A percentile compares a stretch with the other conserved stretches of the same genome.
Conservation (phyloP, 2,113 vertebrate species). For the Dipodomys ordii region DNA sequence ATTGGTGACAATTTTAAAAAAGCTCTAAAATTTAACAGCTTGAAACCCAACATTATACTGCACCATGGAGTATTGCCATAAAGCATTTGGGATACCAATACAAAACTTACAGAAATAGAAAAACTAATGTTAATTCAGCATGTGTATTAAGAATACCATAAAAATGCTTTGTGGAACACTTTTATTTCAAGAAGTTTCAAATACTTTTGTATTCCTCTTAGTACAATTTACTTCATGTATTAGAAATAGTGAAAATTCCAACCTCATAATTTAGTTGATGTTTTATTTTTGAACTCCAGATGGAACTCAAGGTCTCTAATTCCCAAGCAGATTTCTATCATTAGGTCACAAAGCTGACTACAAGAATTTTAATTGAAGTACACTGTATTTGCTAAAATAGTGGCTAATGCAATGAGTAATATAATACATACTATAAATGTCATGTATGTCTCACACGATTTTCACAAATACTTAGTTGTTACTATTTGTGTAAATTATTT, state of each 20-base stretch:
- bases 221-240: not conserved
- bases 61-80: not conserved
- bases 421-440: not conserved
- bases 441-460: not conserved
- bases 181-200: not conserved
- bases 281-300: not conserved
- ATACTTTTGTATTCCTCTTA: not conserved
- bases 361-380: not conserved
- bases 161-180: not conserved
- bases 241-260: not conserved
- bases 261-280: not conserved
- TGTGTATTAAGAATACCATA: not conserved
- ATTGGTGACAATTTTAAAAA: conserved; percentile 13
- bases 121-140: not conserved
- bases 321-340: not conserved
- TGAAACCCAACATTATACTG: not conserved
- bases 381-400: not conserved
- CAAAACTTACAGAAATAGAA: not conserved
- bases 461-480: not conserved
- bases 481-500: not conserved
- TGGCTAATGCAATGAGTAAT: not conserved
- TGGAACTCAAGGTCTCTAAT: not conserved
- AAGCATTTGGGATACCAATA: not conserved
- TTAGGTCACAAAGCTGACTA: not conserved
- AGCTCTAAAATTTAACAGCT: conserved; percentile 8